Base-by-base conservation (phyloP, 2,888 invertebrate genomes). In the Formica aserva region DNA sequence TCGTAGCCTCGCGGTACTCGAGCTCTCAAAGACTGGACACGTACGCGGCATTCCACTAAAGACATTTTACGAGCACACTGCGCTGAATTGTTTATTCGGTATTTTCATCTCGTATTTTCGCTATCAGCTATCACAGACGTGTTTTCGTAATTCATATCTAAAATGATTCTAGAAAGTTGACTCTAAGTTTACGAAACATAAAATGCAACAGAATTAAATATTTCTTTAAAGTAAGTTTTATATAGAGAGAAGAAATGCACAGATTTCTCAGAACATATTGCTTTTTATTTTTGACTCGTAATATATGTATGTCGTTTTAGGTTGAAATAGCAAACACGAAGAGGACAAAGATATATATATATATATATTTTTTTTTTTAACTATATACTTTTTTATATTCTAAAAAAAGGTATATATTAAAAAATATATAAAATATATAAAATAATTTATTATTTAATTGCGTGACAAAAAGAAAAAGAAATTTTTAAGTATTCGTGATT, bases 1-100 rank as follows among this genome's bases (percentile, higher is more conserved):
- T 78, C 57, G 71, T 71, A 80, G 82, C 78, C 82, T 62, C 74
- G 83, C 82, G 84, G 80, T 77, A 72, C 45, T 60, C 60, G 77
- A 80, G 63, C 81, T 77, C 55, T 62, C 55, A 82, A 65, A 52
- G 66, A 55, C 72, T 52, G 66, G 15, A 65, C 69, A 65, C 71
- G 78, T 63, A 83, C 74, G 60, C 66, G 62, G 22, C 69, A 60
- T 80, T 71, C 69, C 41, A 13, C 8, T 11, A 26, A n/a, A 35
- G 18, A 32, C 13, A 60, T 35, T 48, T 80, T 29, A 26, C 35
- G 57, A 60, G 22, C 69, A 32, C 41, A 22, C 18, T 60, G 60
- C 4, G 48, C 8, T 35, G 78, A 71, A 26, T 52, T 55, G 6
- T 65, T 29, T 26, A 32, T 22, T 55, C 35, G 13, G 1, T 22